These are phyloP conservation scores for Silvanus unidentatus DNA, from an alignment of 2,888 invertebrate species.

Conservation along the genomic window DNA sequence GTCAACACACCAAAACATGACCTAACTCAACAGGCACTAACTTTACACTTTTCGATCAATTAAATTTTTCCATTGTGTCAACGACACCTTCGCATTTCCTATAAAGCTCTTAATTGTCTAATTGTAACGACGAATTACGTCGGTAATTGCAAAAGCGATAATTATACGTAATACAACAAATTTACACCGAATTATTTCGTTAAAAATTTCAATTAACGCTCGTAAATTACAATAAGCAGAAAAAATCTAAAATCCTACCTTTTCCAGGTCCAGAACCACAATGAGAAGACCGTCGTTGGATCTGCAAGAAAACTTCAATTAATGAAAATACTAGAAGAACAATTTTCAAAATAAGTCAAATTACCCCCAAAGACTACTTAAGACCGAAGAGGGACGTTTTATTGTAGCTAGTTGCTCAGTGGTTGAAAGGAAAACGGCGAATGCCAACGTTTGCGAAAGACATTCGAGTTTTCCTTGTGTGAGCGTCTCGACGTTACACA, in stretches of 20 bases:
- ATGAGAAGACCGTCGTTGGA: slow-evolving; percentile 2
- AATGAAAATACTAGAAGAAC: too few relatives aligned
- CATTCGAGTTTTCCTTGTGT: slow-evolving; percentile 28
- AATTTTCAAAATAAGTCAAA: not conserved
- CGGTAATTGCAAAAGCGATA: too few relatives aligned
- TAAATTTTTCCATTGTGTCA: slow-evolving; percentile 18
- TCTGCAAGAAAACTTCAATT: not conserved
- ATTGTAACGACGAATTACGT: too few relatives aligned
- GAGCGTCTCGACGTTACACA: slow-evolving; percentile 34
- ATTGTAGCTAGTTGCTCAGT: not conserved
- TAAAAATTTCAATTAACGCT: too few relatives aligned
- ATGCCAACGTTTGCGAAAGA: slow-evolving; percentile 23
- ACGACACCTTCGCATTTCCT: too few relatives aligned
- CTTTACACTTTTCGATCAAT: slow-evolving; percentile 35
- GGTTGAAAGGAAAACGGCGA: slow-evolving; percentile 37
- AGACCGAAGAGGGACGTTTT: not conserved
- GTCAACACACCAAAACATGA: slow-evolving; percentile 23
- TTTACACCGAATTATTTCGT: too few relatives aligned
- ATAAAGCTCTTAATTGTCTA: too few relatives aligned
- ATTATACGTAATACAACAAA: too few relatives aligned
- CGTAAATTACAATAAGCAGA: too few relatives aligned
- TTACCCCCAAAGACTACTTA: not conserved
- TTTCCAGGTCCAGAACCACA: slow-evolving; percentile 10
- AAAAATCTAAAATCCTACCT: too few relatives aligned
- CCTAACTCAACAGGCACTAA: slow-evolving; percentile 35